These are phyloP conservation scores for Recurvirostra avosetta DNA, from an alignment of 2,113 vertebrate species.

Conservation along the genomic window DNA sequence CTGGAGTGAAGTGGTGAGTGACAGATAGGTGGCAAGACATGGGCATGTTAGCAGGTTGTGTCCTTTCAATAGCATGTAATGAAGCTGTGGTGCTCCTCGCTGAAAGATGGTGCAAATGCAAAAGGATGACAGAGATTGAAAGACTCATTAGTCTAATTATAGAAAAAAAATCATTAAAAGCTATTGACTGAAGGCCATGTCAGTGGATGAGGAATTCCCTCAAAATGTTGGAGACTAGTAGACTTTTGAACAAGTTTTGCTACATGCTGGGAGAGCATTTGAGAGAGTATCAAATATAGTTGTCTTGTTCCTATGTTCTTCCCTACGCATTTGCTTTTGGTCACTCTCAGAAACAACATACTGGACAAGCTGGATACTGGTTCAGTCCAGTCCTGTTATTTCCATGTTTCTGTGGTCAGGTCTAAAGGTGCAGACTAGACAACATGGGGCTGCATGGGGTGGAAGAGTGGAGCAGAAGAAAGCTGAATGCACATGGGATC, in stretches of 20 bases:
- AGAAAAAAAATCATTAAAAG: background rate
- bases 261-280: background rate
- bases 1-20: background rate
- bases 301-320: background rate
- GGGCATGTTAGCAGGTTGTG: background rate
- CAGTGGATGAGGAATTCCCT: background rate
- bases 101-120: background rate
- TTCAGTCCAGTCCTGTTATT: background rate
- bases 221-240: background rate
- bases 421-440: background rate
- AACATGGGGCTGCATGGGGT: accelerated
- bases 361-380: background rate
- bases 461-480: background rate
- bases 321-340: background rate
- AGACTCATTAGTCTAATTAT: background rate
- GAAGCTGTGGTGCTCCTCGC: background rate
- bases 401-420: background rate
- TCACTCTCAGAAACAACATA: background rate
- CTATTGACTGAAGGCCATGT: background rate
- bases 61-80: background rate
- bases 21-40: background rate
- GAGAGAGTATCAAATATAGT: background rate
- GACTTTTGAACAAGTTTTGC: background rate
- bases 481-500: accelerated
- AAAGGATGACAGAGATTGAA: background rate